Evolutionary conservation across 2,113 vertebrate species (phyloP).

Genomic region (Pycnonotus jocosus): DNA sequence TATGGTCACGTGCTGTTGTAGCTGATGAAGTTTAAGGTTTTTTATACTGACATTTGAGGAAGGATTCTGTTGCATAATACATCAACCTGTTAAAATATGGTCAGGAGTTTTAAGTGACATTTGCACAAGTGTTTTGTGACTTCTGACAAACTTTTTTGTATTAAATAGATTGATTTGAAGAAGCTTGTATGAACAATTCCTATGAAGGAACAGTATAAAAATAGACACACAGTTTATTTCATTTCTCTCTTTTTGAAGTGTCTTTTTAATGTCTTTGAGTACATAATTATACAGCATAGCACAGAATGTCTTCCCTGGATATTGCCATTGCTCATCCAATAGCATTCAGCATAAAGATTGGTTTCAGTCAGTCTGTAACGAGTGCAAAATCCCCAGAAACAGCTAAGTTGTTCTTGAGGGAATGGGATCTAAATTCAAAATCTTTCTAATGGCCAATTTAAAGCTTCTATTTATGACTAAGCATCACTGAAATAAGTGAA

Average conservation of each 20-base stretch:
- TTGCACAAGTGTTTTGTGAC: neutral
- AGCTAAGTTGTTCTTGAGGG: neutral
- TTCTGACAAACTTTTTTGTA: neutral
- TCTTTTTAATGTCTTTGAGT: neutral
- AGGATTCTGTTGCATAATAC: neutral
- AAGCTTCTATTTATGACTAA: neutral
- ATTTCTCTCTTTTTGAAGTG: neutral
- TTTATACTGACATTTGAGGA: neutral
- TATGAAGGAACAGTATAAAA: neutral
- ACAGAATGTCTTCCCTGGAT: neutral
- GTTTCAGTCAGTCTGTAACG: neutral
- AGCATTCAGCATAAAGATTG: neutral
- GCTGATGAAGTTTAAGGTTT: neutral
- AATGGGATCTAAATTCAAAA: neutral
- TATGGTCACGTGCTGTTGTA: fast-evolving
- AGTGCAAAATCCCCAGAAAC: neutral
- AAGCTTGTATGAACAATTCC: neutral
- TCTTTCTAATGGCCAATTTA: neutral
- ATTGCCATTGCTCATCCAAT: neutral
- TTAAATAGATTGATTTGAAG: neutral
- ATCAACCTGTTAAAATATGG: neutral
- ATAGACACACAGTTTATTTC: neutral
- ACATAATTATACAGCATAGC: neutral
- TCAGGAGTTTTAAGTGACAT: neutral
- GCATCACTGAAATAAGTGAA: neutral